Evolutionary conservation across 1,140 invertebrate species (phyloP), one percentile per base, ranked within the genome.

Genomic region (Drosophila nigrodunni): DNA sequence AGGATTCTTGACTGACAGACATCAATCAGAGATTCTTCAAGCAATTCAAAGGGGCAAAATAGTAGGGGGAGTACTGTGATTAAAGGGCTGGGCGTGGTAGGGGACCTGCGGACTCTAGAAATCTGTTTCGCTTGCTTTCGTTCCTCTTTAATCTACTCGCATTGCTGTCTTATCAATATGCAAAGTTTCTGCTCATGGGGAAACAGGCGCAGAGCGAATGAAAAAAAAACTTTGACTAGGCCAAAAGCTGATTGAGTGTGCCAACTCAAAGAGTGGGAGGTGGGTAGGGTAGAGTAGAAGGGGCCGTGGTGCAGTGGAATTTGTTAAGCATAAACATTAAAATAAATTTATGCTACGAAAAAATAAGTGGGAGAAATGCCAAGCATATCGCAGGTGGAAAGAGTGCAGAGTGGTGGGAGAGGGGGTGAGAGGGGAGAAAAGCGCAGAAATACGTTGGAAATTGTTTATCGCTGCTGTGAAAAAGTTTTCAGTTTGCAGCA

Each of bases 251-350:
- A 65, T 65, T 65, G 62, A 65, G 62, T 55, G 21, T 44, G 54
- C 54, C 52, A 34, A 13, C 30, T n/a, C 44, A 49, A 30, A 49
- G 3, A 18, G 21, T n/a, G 37, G 9, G 13, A 13, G 39, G 13
- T 15, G 8, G 7, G 4, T 2, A n/a, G 3, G 18, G 1, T 21
- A 7, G 18, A 3, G 21, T 1, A n/a, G 25, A 35, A 67, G 74
- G 62, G 66, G 39, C 34, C 8, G 49, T 35, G 34, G 34, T 73
- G 70, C 82, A 86, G 54, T 75, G 64, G 35, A 82, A 85, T 85
- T 88, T 89, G 85, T 89, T 89, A 78, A 83, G 80, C 80, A 85
- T 78, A 89, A 79, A 81, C 85, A 88, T 88, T 88, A 88, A 88
- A 88, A 88, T 88, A 88, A 89, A 88, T 88, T 85, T 88, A 88